Evolutionary conservation across 2,797 vertebrate genomes (phyloP).

Genomic region (Labroides dimidiatus): DNA sequence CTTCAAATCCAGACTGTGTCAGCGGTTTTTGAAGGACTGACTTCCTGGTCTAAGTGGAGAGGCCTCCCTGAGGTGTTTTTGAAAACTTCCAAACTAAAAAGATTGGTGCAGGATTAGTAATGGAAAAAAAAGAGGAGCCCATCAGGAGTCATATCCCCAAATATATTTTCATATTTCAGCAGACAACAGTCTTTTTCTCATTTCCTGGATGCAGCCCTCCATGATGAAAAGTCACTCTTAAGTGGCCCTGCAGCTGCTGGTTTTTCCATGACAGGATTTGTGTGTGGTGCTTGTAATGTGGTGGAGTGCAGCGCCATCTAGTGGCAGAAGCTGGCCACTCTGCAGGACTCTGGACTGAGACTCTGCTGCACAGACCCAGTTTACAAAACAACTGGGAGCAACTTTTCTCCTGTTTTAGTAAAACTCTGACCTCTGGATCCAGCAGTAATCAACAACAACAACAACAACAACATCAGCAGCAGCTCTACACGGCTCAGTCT

Average conservation of each 20-base stretch:
- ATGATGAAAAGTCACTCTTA: constrained; percentile 32
- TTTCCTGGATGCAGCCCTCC: constrained; percentile 18
- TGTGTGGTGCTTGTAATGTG: constrained; percentile 2
- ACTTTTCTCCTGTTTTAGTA: neutral
- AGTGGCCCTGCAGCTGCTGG: constrained; percentile 35
- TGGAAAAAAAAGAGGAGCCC: neutral
- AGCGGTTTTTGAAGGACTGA: neutral
- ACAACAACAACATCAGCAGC: too few relatives aligned
- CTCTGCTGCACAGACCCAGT: neutral
- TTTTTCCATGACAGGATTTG: constrained; percentile 41
- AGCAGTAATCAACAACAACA: too few relatives aligned
- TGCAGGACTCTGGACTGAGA: neutral
- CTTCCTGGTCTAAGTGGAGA: constrained; percentile 28
- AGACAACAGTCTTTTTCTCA: constrained; percentile 17
- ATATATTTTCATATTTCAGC: constrained; percentile 18
- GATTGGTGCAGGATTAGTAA: neutral
- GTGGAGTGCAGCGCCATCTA: constrained; percentile 59
- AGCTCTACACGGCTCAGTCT: too few relatives aligned
- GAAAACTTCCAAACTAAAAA: constrained; percentile 10
- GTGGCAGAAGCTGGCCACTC: neutral
- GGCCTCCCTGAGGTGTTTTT: constrained; percentile 32
- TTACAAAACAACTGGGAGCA: neutral
- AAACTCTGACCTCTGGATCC: too few relatives aligned
- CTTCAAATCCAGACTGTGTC: constrained; percentile 6
- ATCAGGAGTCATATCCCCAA: constrained; percentile 19